phyloP scores from a whole-genome alignment of 64 coral and sea anemone genomes.

The Astreopora myriophthalma region DNA sequence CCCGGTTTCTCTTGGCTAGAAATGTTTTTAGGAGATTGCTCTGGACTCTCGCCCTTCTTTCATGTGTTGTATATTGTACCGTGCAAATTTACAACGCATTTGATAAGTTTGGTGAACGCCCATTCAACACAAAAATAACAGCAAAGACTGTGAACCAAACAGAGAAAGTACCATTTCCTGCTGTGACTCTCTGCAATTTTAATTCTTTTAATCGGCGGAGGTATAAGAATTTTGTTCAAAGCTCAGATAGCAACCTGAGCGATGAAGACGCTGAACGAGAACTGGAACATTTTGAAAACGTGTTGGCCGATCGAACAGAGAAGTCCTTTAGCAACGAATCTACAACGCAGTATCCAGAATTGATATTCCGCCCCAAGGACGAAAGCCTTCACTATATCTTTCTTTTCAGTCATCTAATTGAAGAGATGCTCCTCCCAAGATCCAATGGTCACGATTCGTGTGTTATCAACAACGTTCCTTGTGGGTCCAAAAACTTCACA shows the following conservation, averaged over 20 bases:
- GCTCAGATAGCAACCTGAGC: not conserved
- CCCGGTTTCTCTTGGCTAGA: not conserved
- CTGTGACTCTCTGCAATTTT: conserved; percentile 39
- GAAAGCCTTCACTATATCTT: not conserved
- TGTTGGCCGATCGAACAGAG: not conserved
- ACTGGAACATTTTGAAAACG: not conserved
- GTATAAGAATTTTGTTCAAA: not conserved
- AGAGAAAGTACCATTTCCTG: not conserved
- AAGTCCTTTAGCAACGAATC: not conserved
- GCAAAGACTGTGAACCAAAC: not conserved
- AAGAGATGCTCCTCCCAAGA: conserved; percentile 32
- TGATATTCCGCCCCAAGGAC: not conserved
- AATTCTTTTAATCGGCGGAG: conserved; percentile 1
- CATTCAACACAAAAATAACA: conserved; percentile 44
- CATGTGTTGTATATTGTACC: not conserved
- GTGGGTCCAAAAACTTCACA: not conserved
- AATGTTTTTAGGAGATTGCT: not conserved
- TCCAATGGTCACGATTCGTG: not conserved
- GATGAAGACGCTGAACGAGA: not conserved
- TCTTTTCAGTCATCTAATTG: conserved; percentile 27
- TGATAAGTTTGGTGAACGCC: not conserved
- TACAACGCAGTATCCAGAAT: not conserved
- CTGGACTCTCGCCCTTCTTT: not conserved
- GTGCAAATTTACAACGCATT: not conserved
- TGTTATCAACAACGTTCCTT: not conserved